These are phyloP conservation scores for Cylas formicarius DNA, from an alignment of 1,140 invertebrate genomes.

Conservation along the genomic window DNA sequence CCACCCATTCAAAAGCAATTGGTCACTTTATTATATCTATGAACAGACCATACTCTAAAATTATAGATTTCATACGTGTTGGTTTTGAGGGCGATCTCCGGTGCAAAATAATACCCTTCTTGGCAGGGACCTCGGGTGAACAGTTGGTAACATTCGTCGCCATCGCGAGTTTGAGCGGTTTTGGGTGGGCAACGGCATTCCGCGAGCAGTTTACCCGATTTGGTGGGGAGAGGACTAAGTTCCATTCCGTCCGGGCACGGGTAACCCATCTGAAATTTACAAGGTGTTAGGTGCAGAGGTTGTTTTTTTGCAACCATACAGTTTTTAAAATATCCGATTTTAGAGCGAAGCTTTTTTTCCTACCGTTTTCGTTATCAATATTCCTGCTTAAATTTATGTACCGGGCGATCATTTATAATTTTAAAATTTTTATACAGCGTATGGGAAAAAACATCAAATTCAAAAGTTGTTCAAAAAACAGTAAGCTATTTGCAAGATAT, in stretches of 20 bases:
- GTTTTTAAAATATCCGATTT: too few relatives aligned
- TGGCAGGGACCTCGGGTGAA: constrained; percentile 64
- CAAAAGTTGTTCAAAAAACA: too few relatives aligned
- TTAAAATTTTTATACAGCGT: too few relatives aligned
- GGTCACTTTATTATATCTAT: background rate
- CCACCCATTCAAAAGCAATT: background rate
- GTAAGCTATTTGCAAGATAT: too few relatives aligned
- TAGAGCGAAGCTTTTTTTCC: too few relatives aligned
- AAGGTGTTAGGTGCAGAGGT: background rate
- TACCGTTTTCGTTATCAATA: too few relatives aligned
- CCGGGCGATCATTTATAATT: too few relatives aligned
- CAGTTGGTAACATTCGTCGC: constrained; percentile 57
- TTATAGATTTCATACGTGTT: constrained; percentile 21
- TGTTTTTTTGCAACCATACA: too few relatives aligned
- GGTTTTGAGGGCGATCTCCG: constrained; percentile 42
- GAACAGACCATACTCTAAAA: background rate
- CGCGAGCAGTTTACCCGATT: constrained; percentile 50
- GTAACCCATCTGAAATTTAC: constrained; percentile 53
- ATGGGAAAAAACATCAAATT: too few relatives aligned
- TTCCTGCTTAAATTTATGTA: too few relatives aligned
- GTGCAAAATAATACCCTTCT: constrained; percentile 62
- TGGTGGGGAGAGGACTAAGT: constrained; percentile 53
- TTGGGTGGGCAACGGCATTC: constrained; percentile 74
- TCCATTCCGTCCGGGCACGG: constrained; percentile 79
- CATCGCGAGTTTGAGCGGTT: constrained; percentile 54